These are phyloP conservation scores for Eupeodes corollae DNA, from an alignment of 1,140 invertebrate species.

Conservation along the genomic window DNA sequence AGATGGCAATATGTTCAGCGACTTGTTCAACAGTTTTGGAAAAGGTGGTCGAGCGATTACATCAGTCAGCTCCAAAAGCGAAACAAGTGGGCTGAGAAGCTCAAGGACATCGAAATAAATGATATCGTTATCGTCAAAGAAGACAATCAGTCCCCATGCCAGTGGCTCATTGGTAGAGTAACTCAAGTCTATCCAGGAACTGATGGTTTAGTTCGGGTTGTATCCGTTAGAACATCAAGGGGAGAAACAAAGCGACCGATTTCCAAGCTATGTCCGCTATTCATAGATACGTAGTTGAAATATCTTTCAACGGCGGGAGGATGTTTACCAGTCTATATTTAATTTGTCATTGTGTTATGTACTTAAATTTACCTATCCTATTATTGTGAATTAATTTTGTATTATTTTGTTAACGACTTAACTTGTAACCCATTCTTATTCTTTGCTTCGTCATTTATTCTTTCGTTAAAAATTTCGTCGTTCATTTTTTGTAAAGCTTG, in stretches of 20 bases:
- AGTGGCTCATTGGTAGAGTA: conserved; percentile 16
- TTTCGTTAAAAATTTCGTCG: no score
- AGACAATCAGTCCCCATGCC: conserved; percentile 19
- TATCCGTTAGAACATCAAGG: conserved; percentile 7
- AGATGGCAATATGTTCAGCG: no score
- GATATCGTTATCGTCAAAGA: conserved; percentile 25
- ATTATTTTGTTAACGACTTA: no score
- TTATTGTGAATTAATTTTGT: no score
- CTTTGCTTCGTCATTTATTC: no score
- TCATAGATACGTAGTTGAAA: neutral
- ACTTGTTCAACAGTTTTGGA: neutral
- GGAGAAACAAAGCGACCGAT: conserved; percentile 6
- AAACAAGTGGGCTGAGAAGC: neutral
- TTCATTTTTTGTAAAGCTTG: no score
- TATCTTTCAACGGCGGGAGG: no score
- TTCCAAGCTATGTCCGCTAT: neutral
- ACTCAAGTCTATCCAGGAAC: conserved; percentile 13
- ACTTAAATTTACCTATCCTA: no score
- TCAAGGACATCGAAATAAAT: neutral
- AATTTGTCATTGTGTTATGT: no score
- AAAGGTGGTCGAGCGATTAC: neutral
- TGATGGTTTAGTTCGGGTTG: conserved; percentile 14
- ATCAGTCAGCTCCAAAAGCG: neutral
- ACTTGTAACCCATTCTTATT: no score
- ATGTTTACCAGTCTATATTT: no score